Evolutionary conservation across 2,888 invertebrate species (phyloP).

Genomic region (Thymelicus acteon): DNA sequence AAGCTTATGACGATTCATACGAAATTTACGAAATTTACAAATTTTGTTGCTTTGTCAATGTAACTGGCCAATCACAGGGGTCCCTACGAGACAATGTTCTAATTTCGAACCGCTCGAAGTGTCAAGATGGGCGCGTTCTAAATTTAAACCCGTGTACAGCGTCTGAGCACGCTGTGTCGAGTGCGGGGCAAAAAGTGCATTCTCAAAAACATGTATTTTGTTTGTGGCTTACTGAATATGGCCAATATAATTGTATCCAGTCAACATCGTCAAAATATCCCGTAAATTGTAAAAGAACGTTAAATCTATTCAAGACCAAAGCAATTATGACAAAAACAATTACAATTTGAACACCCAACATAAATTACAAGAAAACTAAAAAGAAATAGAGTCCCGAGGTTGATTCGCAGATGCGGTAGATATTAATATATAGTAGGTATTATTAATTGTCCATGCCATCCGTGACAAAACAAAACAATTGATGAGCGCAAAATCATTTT

Average conservation of each 20-base stretch:
- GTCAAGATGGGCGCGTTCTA: conserved; percentile 52
- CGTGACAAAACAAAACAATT: too few species aligned
- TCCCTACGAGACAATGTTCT: conserved; percentile 28
- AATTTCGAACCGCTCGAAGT: conserved; percentile 30
- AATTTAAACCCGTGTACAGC: conserved; percentile 64
- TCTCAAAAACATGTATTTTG: conserved; percentile 6
- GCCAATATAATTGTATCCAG: neutral
- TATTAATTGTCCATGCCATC: too few species aligned
- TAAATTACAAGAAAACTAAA: too few species aligned
- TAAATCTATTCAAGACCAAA: too few species aligned
- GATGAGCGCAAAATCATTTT: too few species aligned
- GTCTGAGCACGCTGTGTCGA: conserved; percentile 58
- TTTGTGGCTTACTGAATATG: neutral
- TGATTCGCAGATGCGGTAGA: too few species aligned
- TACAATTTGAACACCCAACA: too few species aligned
- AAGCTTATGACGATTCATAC: too few species aligned
- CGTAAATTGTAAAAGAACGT: neutral
- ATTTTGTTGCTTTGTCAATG: conserved; percentile 2
- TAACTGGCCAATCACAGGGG: conserved; percentile 20
- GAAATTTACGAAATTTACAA: too few species aligned
- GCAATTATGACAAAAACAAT: too few species aligned
- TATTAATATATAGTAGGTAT: too few species aligned
- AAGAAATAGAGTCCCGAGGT: too few species aligned
- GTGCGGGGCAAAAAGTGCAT: conserved; percentile 40
- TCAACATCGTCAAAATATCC: neutral